phyloP scores from a whole-genome alignment of 2,113 vertebrate genomes.

The Sinocyclocheilus rhinocerous region DNA sequence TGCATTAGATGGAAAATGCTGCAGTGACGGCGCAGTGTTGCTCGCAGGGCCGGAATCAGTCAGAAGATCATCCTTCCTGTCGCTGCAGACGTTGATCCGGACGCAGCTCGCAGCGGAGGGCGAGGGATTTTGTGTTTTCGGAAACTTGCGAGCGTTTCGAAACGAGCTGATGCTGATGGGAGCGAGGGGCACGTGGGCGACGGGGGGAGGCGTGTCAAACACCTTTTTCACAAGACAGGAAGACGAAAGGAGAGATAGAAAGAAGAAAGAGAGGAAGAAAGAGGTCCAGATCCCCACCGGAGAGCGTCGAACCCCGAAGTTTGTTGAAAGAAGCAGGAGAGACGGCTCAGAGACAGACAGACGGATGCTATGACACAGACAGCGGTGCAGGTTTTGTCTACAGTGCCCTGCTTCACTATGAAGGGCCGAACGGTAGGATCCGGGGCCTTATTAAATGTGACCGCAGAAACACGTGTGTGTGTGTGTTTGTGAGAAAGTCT shows the following conservation, averaged over 20 bases:
- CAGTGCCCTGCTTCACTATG: slow-evolving; percentile 53
- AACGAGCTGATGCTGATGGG: slow-evolving; percentile 70
- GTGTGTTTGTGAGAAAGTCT: neutral
- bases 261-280: slow-evolving; percentile 59
- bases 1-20: neutral
- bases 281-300: slow-evolving; percentile 7
- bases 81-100: neutral
- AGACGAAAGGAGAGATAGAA: slow-evolving; percentile 61
- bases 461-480: neutral
- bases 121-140: slow-evolving; percentile 69
- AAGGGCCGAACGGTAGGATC: slow-evolving; percentile 72
- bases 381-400: slow-evolving; percentile 61
- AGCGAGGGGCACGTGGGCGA: slow-evolving; percentile 73
- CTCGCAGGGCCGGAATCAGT: slow-evolving; percentile 50
- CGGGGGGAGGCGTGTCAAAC: slow-evolving; percentile 65
- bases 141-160: slow-evolving; percentile 67
- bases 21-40: slow-evolving; percentile 48
- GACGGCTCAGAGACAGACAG: slow-evolving; percentile 51
- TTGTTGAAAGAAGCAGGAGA: slow-evolving; percentile 19
- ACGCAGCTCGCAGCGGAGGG: slow-evolving; percentile 28
- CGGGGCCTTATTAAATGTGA: neutral
- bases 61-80: neutral
- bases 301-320: neutral
- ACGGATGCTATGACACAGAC: slow-evolving; percentile 67
- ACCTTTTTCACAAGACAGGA: slow-evolving; percentile 59